Percentiles rank a stretch among this genome's conserved stretches.
Conservation (phyloP, 1,140 invertebrate genomes). For the Subanguina moxae region DNA sequence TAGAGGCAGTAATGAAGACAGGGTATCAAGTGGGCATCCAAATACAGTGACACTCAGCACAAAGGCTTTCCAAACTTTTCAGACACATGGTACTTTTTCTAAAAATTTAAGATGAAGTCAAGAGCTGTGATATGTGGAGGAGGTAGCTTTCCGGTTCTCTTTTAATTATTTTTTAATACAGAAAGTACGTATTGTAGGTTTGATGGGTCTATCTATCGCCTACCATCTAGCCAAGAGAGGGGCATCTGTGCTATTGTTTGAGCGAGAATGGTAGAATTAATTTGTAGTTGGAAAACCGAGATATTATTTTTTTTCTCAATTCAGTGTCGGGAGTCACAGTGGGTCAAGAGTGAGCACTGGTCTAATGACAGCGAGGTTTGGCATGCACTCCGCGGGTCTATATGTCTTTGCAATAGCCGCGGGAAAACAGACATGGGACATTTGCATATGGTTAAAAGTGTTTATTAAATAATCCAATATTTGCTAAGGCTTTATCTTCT, state of each 20-base stretch:
- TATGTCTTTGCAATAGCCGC: too few species aligned
- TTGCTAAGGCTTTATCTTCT: too few species aligned
- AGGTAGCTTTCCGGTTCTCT: conserved; percentile 59
- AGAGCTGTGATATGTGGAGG: conserved; percentile 69
- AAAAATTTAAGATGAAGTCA: conserved; percentile 11
- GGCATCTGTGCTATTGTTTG: conserved; percentile 77
- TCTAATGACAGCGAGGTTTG: conserved; percentile 75
- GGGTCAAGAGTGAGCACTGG: conserved; percentile 68
- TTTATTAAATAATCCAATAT: too few species aligned
- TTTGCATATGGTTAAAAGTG: too few species aligned
- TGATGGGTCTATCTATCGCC: conserved; percentile 85
- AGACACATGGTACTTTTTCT: too few species aligned
- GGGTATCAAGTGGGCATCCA: too few species aligned
- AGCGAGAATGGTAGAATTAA: conserved; percentile 60
- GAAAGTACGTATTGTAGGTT: conserved; percentile 60
- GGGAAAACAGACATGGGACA: too few species aligned
- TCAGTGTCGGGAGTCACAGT: conserved; percentile 73
- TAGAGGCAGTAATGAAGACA: too few species aligned
- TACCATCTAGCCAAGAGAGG: conserved; percentile 83
- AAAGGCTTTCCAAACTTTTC: too few species aligned
- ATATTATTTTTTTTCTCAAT: conserved; percentile 32
- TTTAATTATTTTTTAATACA: too few species aligned
- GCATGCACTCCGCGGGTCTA: too few species aligned
- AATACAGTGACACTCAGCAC: too few species aligned
- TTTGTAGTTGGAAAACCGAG: not conserved